These are phyloP conservation scores for Patella depressa DNA, from an alignment of 2,888 invertebrate species.

Conservation along the genomic window DNA sequence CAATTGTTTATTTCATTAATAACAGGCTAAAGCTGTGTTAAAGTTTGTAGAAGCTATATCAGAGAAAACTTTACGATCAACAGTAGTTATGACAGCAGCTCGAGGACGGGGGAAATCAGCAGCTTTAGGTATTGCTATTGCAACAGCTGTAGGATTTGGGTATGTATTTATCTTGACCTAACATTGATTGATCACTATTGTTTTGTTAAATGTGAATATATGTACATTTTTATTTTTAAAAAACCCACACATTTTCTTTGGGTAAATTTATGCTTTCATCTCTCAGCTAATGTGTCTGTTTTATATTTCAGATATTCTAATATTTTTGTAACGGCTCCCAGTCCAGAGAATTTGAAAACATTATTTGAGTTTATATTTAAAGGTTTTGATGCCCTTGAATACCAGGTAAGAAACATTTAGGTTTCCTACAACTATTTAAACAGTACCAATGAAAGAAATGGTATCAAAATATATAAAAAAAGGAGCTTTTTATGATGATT, in stretches of 20 bases:
- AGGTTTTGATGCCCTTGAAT: constrained; percentile 93
- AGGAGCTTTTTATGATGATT: too few relatives aligned
- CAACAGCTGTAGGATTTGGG: constrained; percentile 74
- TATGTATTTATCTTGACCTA: constrained; percentile 35
- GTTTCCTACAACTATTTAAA: neutral
- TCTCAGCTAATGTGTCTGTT: constrained; percentile 62
- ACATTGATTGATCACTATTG: too few relatives aligned
- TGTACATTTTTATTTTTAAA: too few relatives aligned
- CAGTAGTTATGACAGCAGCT: constrained; percentile 94
- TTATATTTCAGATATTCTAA: constrained; percentile 84
- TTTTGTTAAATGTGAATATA: too few relatives aligned
- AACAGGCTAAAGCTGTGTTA: constrained; percentile 85
- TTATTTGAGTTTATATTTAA: constrained; percentile 97
- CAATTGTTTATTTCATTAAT: constrained; percentile 17
- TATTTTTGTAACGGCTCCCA: constrained; percentile 97
- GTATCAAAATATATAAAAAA: too few relatives aligned
- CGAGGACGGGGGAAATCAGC: constrained; percentile 99
- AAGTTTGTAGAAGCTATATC: constrained; percentile 96
- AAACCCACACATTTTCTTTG: too few relatives aligned
- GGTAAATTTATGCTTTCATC: too few relatives aligned
- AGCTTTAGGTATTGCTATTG: constrained; percentile 92
- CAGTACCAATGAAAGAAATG: too few relatives aligned
- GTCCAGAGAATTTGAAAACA: constrained; percentile 97
- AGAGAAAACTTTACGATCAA: constrained; percentile 89
- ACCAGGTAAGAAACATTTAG: constrained; percentile 73